Evolutionary conservation across 92 coral and sea anemone species (phyloP), one percentile per base, ranked within the genome.

Genomic region (Ricordea florida): DNA sequence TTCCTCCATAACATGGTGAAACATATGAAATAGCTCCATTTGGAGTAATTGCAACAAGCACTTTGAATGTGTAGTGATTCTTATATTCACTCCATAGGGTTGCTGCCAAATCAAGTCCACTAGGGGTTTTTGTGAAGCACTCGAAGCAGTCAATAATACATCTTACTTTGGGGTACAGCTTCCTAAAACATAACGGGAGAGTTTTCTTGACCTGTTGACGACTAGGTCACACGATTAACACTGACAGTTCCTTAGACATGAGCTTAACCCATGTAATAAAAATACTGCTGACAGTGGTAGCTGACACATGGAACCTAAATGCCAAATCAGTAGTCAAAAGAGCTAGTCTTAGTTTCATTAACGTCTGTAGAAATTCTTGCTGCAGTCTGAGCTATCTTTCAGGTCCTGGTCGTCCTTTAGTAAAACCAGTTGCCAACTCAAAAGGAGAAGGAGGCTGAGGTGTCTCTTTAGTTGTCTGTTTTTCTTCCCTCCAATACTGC

Each of bases 1-100:
- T 21, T 5, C 86, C 72, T 71, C 64, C 66, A 40, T 56, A 78
- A 30, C 60, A 36, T 28, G 59, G 42, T 24, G 81, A 60, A 20
- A 80, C 62, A 71, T 61, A 70, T 10, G 71, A 71, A 32, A 46
- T 71, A 18, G 86, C 71, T 21, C 66, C 83, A 48, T 36, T 77
- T 4, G 66, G 34, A n/a, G 82, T 75, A 21, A 75, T 75, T 10
- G 82, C 82, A 44, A 75, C 82, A 16, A 75, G 27, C 23, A 45
- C 80, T 59, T 80, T 56, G 42, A 17, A 68, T 22, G 86, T 80
- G 57, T 76, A 69, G 41, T 87, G 85, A 30, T 87, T 87, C 66
- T 87, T 87, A 22, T 87, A 87, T 33, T 87, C 89, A 43, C 81
- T 69, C 93, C 89, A 87, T n/a, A 84, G 61, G 7, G 90, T 67